Conservation (phyloP, 2,113 vertebrate species). For the Thinocorus orbignyianus region DNA sequence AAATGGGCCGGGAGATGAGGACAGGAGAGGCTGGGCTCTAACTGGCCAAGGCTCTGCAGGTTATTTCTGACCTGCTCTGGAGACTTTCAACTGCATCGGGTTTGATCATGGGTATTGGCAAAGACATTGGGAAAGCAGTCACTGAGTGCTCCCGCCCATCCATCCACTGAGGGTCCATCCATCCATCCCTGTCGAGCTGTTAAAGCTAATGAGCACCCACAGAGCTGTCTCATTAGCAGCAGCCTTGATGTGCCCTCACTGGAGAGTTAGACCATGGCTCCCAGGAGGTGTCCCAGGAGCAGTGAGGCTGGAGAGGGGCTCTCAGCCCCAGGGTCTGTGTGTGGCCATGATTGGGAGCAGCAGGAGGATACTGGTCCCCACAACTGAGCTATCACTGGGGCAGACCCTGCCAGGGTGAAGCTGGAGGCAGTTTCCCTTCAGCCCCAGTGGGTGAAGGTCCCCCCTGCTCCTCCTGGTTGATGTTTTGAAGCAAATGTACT, state of each 20-base stretch:
- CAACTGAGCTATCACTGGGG: accelerated
- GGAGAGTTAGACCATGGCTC: neutral
- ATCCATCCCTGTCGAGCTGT: neutral
- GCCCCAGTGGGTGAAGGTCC: neutral
- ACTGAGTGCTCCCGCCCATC: neutral
- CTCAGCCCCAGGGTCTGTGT: neutral
- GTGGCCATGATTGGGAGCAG: neutral
- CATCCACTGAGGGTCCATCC: neutral
- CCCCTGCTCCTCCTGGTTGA: neutral
- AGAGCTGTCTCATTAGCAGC: neutral
- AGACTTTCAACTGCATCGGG: neutral
- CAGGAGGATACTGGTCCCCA: neutral
- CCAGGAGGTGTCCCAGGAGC: neutral
- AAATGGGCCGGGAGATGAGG: neutral
- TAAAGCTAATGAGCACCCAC: neutral
- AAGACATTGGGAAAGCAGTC: neutral
- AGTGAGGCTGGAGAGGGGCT: neutral
- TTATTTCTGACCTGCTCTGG: neutral
- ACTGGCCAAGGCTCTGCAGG: neutral
- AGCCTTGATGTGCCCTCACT: neutral
- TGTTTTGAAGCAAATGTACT: neutral
- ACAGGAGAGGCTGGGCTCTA: neutral
- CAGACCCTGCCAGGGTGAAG: neutral
- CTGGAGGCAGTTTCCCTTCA: neutral
- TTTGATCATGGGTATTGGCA: neutral